A percentile compares a stretch with the other conserved stretches of the same genome.
These are phyloP conservation scores for Diaperis boleti DNA, from an alignment of 2,888 invertebrate genomes.

Conservation along the genomic window DNA sequence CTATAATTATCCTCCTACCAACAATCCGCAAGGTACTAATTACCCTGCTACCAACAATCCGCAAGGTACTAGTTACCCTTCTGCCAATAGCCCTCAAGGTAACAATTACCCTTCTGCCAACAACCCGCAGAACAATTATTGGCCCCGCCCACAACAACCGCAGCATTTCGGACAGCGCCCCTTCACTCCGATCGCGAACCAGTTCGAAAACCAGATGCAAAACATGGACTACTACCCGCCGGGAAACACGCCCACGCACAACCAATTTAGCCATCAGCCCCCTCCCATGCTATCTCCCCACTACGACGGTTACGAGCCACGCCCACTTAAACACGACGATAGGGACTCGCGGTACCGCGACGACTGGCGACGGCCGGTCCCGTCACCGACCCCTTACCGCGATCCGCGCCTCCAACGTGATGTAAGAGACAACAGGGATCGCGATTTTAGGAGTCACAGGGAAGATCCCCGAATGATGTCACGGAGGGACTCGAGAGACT, in stretches of 20 bases:
- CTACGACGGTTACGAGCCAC: not conserved
- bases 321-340: slow-evolving; percentile 29
- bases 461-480: slow-evolving; percentile 2
- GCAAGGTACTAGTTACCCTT: not conserved
- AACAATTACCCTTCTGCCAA: not conserved
- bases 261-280: not conserved
- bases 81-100: too few species aligned
- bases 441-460: not conserved
- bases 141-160: not conserved
- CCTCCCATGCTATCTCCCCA: not conserved
- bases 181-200: slow-evolving; percentile 1
- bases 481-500: slow-evolving; percentile 19
- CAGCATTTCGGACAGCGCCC: slow-evolving; percentile 8
- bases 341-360: slow-evolving; percentile 44
- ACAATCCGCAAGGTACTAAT: not conserved
- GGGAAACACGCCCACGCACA: slow-evolving; percentile 1
- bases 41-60: too few species aligned
- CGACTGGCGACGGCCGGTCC: slow-evolving; percentile 8
- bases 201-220: slow-evolving; percentile 15
- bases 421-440: not conserved
- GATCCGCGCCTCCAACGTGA: slow-evolving; percentile 11
- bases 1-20: not conserved
- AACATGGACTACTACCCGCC: slow-evolving; percentile 1
- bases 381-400: too few species aligned
- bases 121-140: too few species aligned